Evolutionary conservation across 2,888 invertebrate genomes (phyloP), one percentile per base, ranked within the genome.

Genomic region (Coelogynopora nodosa): DNA sequence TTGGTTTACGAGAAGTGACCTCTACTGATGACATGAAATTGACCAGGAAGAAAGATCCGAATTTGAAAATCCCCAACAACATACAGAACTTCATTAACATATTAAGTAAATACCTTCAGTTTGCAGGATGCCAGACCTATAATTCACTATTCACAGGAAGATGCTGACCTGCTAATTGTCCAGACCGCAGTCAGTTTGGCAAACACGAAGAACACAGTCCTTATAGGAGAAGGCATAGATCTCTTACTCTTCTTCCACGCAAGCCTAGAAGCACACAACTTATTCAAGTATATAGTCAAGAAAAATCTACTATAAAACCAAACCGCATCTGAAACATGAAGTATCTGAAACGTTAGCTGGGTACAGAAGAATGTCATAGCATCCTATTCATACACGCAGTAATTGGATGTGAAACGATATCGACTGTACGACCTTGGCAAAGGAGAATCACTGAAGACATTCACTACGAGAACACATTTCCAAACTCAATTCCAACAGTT

Each of bases 101-200:
- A 18, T 84, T 89, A 26, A 1, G 84, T 26, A 67, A 74, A 18
- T 0, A 85, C 1, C 85, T 89, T 0, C 2, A 67, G 28, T 26
- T 86, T 18, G 1, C 49, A 31, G 88, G 88, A 0, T 84, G 81
- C 30, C 5, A n/a, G 28, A n/a, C n/a, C n/a, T n/a, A n/a, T n/a
- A n/a, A 30, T 28, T 81, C 86, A 10, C 0, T 88, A 89, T 86
- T 88, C 89, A 13, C 23, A 31, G 10, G 88, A 86, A 2, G 90
- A 89, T 88, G 90, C 89, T 18, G 90, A 90, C 82, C 2, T 88
- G 13, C 83, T 88, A 0, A 89, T 90, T 82, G 89, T 87, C 0
- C 26, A 87, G 67, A n/a, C n/a, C n/a, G n/a, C n/a, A 13, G 49
- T 49, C n/a, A n/a, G n/a, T n/a, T n/a, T n/a, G 49, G 18, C 49